Evolutionary conservation across 2,797 vertebrate species (phyloP).

Genomic region (Onychomys torridus): DNA sequence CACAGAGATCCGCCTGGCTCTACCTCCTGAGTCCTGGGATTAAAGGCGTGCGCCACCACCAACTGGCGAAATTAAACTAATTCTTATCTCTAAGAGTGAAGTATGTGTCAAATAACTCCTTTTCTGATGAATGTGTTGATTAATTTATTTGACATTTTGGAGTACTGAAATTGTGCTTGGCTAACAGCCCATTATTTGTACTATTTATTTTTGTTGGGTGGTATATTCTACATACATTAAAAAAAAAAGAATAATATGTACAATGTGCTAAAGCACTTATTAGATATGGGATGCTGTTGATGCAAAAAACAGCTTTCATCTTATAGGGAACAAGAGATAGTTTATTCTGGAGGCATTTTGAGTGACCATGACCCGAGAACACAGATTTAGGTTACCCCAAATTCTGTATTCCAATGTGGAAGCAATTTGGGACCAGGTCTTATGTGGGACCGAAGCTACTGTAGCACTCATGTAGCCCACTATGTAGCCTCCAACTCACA

Average conservation of each 20-base stretch:
- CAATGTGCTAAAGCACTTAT: not conserved
- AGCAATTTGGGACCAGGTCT: not conserved
- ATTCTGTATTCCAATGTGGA: not conserved
- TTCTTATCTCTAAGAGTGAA: not conserved
- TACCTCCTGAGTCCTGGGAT: too few species aligned
- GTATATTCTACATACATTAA: constrained; percentile 31
- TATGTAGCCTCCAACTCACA: not conserved
- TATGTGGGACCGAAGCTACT: not conserved
- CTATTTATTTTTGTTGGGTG: constrained; percentile 46
- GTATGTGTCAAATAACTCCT: not conserved
- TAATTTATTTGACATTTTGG: constrained; percentile 40
- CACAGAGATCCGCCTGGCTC: too few species aligned
- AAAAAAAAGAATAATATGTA: not conserved
- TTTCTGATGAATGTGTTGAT: not conserved
- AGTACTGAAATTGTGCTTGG: constrained; percentile 8
- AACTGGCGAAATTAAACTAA: constrained; percentile 43
- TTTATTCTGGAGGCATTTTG: not conserved
- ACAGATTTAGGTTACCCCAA: not conserved
- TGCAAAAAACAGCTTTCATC: not conserved
- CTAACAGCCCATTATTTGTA: not conserved
- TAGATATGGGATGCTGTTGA: not conserved
- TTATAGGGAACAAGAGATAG: not conserved
- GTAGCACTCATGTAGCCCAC: not conserved
- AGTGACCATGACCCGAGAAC: not conserved
- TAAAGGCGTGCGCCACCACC: too few species aligned